Conservation (phyloP, 2,113 vertebrate genomes). For the Sapajus apella region DNA sequence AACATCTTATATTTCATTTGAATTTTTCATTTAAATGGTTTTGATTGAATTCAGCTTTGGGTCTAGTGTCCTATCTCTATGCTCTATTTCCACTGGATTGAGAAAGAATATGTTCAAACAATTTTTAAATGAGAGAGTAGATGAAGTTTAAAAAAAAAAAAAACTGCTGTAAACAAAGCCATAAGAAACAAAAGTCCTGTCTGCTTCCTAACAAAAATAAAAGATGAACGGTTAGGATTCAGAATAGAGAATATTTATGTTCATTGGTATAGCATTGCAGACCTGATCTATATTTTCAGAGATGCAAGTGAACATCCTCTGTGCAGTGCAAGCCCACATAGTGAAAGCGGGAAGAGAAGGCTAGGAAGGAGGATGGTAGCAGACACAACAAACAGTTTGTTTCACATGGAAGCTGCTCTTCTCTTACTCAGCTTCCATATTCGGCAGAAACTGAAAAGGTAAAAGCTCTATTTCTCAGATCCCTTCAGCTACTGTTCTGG, state of each 20-base stretch:
- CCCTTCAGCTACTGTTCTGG: neutral
- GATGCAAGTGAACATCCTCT: neutral
- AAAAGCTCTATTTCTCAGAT: neutral
- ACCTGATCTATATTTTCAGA: neutral
- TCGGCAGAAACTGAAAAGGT: neutral
- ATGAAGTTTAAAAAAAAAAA: neutral
- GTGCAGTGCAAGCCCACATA: neutral
- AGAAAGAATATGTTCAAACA: neutral
- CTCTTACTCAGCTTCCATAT: neutral
- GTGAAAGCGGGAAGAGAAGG: neutral
- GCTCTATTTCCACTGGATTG: conserved; percentile 22
- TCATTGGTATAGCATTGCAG: neutral
- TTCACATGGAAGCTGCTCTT: neutral
- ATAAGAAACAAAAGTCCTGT: neutral
- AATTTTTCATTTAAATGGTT: conserved; percentile 35
- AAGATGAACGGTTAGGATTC: neutral
- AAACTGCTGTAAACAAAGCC: conserved; percentile 10
- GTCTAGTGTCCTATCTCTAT: neutral
- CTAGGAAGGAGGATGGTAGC: neutral
- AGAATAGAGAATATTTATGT: neutral
- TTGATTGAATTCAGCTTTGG: conserved; percentile 34
- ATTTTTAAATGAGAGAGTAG: neutral
- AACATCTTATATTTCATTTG: conserved; percentile 27
- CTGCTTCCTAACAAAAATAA: neutral
- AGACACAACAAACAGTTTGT: neutral